Evolutionary conservation across 1,140 invertebrate genomes (phyloP), one percentile per base, ranked within the genome.

Genomic region (Apocrypta bakeri): DNA sequence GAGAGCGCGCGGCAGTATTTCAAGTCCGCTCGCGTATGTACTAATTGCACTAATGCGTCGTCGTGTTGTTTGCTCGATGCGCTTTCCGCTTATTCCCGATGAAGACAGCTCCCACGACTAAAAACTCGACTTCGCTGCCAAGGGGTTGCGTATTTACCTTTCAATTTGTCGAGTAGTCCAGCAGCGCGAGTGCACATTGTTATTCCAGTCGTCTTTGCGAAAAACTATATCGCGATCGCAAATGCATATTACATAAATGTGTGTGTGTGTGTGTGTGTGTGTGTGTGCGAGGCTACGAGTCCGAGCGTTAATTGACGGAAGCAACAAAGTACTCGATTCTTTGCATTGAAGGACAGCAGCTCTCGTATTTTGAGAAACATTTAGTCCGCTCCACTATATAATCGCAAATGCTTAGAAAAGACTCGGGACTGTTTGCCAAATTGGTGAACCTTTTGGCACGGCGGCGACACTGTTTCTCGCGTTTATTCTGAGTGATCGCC

Each of bases 31-130:
- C 29, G n/a, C 17, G 25, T 27, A 83, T 27, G 63, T 79, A 79
- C 82, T 75, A 74, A 79, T 83, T 83, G 77, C 71, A 75, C 72
- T 80, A 83, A 83, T 80, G 40, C 77, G 33, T 37, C 33, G 61
- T 66, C 63, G 40, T 29, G 64, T 3, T 79, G 48, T 79, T 73
- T 79, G 40, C 69, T 75, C 48, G 64, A 17, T 69, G 61, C 40
- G 21, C 25, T 17, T 79, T n/a, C n/a, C n/a, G n/a, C n/a, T n/a
- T n/a, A n/a, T n/a, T n/a, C 68, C 42, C 29, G 27, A 71, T 40
- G 31, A 79, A 21, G 48, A 17, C 48, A n/a, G n/a, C n/a, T 74
- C 71, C 68, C 31, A 40, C 7, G 61, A 33, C 61, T 66, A 81
- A n/a, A 74, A 14, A 25, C 68, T 63, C 69, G 69, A n/a, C 14